Conservation (phyloP, 2,888 invertebrate species). For the Neoascia interrupta region DNA sequence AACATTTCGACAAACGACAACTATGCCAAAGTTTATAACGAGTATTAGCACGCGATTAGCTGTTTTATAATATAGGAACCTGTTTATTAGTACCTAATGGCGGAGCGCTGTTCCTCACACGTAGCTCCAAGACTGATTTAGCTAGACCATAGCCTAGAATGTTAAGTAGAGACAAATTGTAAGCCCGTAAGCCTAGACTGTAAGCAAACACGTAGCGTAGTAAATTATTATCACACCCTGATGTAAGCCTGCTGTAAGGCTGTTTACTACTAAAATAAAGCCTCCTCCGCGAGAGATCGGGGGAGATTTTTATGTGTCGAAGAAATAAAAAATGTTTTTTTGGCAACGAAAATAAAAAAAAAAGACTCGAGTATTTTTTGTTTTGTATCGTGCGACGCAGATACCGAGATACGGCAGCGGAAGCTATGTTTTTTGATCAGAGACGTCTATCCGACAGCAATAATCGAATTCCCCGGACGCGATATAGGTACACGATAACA, state of each 20-base stretch:
- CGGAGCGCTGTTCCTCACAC: conserved; percentile 43
- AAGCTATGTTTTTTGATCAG: conserved; percentile 65
- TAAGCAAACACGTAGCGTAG: conserved; percentile 63
- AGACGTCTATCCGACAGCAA: conserved; percentile 25
- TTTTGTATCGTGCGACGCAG: conserved; percentile 26
- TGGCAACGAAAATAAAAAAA: conserved; percentile 7
- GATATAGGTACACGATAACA: conserved; percentile 43
- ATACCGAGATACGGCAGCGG: conserved; percentile 56
- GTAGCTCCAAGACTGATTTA: conserved; percentile 69
- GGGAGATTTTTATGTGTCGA: conserved; percentile 27
- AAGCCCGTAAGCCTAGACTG: conserved; percentile 47
- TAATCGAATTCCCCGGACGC: conserved; percentile 48
- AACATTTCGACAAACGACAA: conserved; percentile 61
- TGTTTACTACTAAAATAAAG: conserved; percentile 9
- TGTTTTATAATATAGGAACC: conserved; percentile 61
- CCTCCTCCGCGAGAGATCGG: conserved; percentile 5
- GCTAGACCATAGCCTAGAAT: conserved; percentile 60
- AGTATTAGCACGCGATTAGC: conserved; percentile 67
- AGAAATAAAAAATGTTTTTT: conserved; percentile 34
- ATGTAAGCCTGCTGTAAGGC: neutral
- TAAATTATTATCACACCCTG: conserved; percentile 61
- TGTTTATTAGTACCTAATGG: conserved; percentile 67
- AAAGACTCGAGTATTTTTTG: neutral
- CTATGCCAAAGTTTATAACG: conserved; percentile 68
- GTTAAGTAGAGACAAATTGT: conserved; percentile 65